phyloP scores from a whole-genome alignment of 2,797 vertebrate species.

The Lates japonicus region DNA sequence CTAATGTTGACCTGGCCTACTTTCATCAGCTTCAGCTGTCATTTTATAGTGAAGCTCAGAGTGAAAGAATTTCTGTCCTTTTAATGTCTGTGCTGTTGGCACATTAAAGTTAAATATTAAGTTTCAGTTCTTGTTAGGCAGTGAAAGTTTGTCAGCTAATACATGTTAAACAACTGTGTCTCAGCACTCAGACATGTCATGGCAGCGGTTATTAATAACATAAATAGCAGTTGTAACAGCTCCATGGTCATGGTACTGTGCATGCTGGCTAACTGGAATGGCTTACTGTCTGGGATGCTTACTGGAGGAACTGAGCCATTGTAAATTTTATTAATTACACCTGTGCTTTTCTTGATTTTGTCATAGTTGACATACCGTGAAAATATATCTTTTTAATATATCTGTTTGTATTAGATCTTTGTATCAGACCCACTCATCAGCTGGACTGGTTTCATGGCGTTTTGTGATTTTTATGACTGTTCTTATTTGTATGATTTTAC shows the following conservation, averaged over 20 bases:
- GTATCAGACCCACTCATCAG: background rate
- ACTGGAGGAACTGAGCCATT: background rate
- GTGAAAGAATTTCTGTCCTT: background rate
- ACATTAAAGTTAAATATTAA: background rate
- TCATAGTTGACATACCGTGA: background rate
- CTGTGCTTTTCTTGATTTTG: background rate
- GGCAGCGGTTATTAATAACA: background rate
- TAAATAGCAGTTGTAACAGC: background rate
- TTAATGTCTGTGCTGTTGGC: background rate
- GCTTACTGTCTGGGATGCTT: background rate
- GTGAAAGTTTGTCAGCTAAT: background rate
- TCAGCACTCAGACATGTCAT: background rate
- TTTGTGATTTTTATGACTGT: background rate
- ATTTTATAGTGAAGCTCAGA: background rate
- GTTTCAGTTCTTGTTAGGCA: background rate
- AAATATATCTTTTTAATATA: background rate
- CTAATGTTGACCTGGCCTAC: conserved; percentile 50
- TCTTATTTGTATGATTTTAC: background rate
- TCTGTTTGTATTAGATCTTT: background rate
- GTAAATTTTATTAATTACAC: background rate
- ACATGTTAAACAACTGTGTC: background rate
- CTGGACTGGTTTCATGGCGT: background rate
- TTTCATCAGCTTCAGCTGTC: conserved; percentile 27
- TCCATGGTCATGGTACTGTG: background rate
- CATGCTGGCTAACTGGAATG: background rate